Evolutionary conservation across 1,140 invertebrate genomes (phyloP).

Genomic region (Neoseiulus cucumeris): DNA sequence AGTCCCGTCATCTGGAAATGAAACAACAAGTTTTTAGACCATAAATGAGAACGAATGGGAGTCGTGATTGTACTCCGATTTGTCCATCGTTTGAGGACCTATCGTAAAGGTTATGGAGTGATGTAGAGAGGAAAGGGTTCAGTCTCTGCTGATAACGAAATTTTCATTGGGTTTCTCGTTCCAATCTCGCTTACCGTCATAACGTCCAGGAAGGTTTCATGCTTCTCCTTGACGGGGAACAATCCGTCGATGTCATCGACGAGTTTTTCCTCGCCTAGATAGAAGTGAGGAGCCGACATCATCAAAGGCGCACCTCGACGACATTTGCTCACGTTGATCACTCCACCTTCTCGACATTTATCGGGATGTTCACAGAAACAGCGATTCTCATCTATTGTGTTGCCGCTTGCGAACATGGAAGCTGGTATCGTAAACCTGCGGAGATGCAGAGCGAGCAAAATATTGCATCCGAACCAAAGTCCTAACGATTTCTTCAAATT

Average conservation of each 20-base stretch:
- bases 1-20: constrained; percentile 23
- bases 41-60: too few species aligned
- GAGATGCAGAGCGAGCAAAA: too few species aligned
- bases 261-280: background rate
- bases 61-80: too few species aligned
- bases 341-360: background rate
- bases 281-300: constrained; percentile 1
- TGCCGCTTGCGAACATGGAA: background rate
- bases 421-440: background rate
- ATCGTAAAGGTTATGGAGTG: too few species aligned
- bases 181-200: background rate
- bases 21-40: too few species aligned
- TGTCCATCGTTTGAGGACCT: too few species aligned
- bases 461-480: too few species aligned
- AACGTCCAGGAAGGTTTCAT: background rate
- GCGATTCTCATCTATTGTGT: background rate
- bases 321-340: background rate
- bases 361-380: background rate
- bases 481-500: too few species aligned
- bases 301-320: background rate
- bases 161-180: too few species aligned
- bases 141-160: too few species aligned
- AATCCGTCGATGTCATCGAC: background rate
- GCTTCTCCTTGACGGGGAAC: background rate
- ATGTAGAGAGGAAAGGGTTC: too few species aligned